Evolutionary conservation across 2,113 vertebrate species (phyloP).

Genomic region (Condylura cristata): DNA sequence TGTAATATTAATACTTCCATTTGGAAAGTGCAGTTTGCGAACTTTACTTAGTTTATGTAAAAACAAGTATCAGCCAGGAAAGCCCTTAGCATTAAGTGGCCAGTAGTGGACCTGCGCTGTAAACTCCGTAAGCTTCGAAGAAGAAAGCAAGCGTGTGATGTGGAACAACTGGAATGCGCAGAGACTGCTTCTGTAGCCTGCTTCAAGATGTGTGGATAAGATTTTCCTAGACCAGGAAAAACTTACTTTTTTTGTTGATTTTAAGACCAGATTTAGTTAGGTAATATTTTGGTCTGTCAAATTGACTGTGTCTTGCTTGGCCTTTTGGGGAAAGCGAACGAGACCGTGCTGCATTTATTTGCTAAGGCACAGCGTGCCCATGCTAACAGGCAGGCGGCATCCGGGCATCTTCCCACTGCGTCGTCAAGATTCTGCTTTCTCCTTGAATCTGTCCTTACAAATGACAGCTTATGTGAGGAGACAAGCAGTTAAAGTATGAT

Average conservation of each 20-base stretch:
- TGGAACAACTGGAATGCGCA: background rate
- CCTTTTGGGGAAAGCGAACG: background rate
- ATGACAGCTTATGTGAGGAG: background rate
- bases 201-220: background rate
- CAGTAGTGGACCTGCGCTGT: background rate
- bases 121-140: background rate
- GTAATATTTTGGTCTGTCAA: background rate
- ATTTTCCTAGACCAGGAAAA: background rate
- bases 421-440: background rate
- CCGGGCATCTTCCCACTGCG: background rate
- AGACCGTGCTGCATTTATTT: background rate
- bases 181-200: background rate
- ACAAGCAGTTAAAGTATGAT: background rate
- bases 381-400: background rate
- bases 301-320: background rate
- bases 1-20: background rate
- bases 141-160: background rate
- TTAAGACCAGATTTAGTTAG: background rate
- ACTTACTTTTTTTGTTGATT: background rate
- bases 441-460: background rate
- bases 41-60: background rate
- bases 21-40: slow-evolving; percentile 28
- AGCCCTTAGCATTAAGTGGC: background rate
- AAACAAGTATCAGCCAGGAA: background rate
- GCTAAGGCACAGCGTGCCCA: background rate